Evolutionary conservation across 1,140 invertebrate genomes (phyloP).

Genomic region (Zophobas atratus): DNA sequence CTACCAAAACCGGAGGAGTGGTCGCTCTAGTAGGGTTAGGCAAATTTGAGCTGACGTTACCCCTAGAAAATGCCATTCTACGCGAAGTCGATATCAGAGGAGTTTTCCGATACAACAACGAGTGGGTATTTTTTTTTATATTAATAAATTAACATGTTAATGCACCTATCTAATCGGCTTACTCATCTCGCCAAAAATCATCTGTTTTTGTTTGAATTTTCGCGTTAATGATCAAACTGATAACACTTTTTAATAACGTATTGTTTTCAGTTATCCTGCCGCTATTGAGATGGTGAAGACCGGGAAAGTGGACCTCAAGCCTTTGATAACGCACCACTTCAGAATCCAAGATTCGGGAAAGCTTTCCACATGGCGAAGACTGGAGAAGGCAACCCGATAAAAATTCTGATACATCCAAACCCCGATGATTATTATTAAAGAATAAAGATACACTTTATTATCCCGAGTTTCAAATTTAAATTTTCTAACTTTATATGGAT

Average conservation of each 20-base stretch:
- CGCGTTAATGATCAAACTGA: too few relatives aligned
- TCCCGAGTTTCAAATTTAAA: too few relatives aligned
- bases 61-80: slow-evolving; percentile 82
- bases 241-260: background rate
- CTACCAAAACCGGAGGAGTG: slow-evolving; percentile 86
- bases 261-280: slow-evolving; percentile 80
- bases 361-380: slow-evolving; percentile 88
- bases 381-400: slow-evolving; percentile 81
- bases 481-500: too few relatives aligned
- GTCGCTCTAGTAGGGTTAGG: slow-evolving; percentile 90
- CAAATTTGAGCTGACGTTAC: slow-evolving; percentile 81
- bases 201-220: too few relatives aligned
- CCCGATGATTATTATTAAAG: slow-evolving; percentile 55
- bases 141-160: too few relatives aligned
- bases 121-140: slow-evolving; percentile 69
- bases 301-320: slow-evolving; percentile 87
- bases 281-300: slow-evolving; percentile 87
- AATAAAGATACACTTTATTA: too few relatives aligned
- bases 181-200: too few relatives aligned
- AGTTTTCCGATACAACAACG: slow-evolving; percentile 92
- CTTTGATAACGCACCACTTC: slow-evolving; percentile 92
- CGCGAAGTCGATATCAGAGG: slow-evolving; percentile 92
- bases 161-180: background rate
- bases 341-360: slow-evolving; percentile 84
- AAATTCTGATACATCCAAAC: slow-evolving; percentile 92